Percentiles rank a stretch among this genome's conserved stretches.
Evolutionary conservation across 2,888 invertebrate species (phyloP).

Genomic region (Iselma pallidipennis): DNA sequence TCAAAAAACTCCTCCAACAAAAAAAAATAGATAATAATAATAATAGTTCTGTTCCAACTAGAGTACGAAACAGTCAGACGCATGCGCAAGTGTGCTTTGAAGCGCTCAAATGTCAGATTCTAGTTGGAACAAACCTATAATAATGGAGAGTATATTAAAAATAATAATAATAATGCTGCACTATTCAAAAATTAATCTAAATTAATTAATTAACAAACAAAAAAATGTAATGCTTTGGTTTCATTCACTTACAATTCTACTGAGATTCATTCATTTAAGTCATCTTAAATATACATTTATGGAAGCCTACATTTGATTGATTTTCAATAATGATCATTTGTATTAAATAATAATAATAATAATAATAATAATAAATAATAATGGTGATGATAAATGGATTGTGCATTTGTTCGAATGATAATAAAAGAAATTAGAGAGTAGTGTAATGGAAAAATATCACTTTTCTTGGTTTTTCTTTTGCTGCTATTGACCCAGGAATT

Average conservation of each 20-base stretch:
- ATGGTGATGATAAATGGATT: no score
- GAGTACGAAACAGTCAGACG: no score
- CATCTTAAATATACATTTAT: conserved; percentile 19
- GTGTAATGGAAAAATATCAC: not conserved
- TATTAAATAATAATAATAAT: conserved; percentile 19
- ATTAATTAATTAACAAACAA: no score
- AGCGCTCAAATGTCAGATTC: no score
- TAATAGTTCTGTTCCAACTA: no score
- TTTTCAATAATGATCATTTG: conserved; percentile 1
- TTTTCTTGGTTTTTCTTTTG: no score
- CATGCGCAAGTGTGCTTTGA: no score
- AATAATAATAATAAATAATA: not conserved
- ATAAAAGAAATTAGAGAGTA: no score
- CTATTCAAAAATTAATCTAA: no score
- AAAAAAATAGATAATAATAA: not conserved
- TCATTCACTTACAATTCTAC: conserved; percentile 8
- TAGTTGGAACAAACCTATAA: not conserved
- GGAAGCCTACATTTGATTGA: conserved; percentile 30
- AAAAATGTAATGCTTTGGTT: conserved; percentile 27
- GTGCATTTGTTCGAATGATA: no score
- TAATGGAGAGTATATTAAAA: not conserved
- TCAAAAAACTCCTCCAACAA: not conserved
- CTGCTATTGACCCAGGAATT: no score
- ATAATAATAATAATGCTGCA: conserved; percentile 3
- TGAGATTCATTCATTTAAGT: conserved; percentile 17